A percentile compares a stretch with the other conserved stretches of the same genome.
These are phyloP conservation scores for Teleiodes luculella DNA, from an alignment of 2,888 invertebrate genomes.

Conservation along the genomic window DNA sequence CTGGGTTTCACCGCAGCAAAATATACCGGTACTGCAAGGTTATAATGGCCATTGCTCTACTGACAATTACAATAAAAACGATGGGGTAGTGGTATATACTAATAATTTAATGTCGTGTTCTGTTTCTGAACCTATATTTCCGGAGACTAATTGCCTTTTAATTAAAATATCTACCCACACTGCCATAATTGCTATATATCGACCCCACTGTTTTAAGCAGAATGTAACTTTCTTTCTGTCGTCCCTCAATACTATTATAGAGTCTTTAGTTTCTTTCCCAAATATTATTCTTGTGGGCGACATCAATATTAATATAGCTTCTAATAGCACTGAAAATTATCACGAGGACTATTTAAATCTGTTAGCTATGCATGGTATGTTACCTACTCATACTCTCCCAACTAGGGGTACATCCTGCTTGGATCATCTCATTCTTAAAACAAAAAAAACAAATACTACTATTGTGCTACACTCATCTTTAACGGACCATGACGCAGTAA, in stretches of 20 bases:
- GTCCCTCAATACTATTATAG: neutral
- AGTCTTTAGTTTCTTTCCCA: neutral
- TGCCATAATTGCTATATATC: neutral
- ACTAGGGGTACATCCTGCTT: neutral
- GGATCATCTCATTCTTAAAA: neutral
- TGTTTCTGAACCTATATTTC: neutral
- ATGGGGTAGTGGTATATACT: neutral
- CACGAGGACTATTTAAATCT: neutral
- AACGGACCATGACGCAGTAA: neutral
- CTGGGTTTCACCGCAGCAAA: too few species aligned
- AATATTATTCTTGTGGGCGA: neutral
- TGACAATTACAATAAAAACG: neutral
- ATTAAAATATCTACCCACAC: neutral
- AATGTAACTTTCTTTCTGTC: neutral
- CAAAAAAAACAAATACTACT: neutral
- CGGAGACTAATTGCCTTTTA: neutral
- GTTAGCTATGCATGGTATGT: constrained; percentile 1
- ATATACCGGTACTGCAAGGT: neutral
- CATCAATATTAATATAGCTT: neutral
- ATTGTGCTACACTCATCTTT: too few species aligned
- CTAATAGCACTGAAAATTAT: neutral
- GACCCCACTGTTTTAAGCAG: neutral
- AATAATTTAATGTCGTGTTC: neutral
- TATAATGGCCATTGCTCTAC: neutral
- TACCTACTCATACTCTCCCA: neutral